phyloP scores from a whole-genome alignment of 2,888 invertebrate genomes.

The Neocrepidodera transversa region DNA sequence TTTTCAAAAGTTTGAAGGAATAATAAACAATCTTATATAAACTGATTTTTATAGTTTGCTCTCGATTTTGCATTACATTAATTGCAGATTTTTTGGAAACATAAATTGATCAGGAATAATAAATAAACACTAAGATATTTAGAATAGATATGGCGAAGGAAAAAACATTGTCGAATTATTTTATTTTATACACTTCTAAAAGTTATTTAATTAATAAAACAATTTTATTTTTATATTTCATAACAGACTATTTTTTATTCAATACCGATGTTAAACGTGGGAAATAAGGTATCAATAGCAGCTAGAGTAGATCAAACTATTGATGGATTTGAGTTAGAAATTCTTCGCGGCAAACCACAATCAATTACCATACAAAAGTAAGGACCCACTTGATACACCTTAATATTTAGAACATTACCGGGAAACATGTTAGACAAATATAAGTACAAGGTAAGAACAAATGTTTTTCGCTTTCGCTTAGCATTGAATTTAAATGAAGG shows the following conservation, averaged over 20 bases:
- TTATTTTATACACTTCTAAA: no score
- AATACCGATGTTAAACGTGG: background rate
- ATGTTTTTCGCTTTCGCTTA: background rate
- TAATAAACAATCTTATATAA: slow-evolving; percentile 14
- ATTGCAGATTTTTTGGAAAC: no score
- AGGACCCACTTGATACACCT: background rate
- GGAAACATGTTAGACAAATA: background rate
- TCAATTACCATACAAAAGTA: background rate
- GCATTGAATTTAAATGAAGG: background rate
- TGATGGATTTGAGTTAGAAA: background rate
- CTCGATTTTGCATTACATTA: no score
- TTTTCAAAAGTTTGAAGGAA: slow-evolving; percentile 7
- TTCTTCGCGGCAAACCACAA: background rate
- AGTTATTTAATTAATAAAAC: no score
- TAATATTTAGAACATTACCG: background rate
- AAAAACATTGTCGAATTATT: no score
- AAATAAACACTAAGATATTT: no score
- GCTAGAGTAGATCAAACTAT: background rate
- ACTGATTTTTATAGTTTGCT: background rate
- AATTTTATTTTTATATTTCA: background rate
- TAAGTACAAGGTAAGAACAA: background rate
- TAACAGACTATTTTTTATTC: background rate
- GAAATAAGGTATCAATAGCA: background rate
- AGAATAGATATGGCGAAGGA: no score
- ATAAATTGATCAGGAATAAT: no score